Conservation (phyloP, 2,113 vertebrate genomes). For the Hemiprocne comata region DNA sequence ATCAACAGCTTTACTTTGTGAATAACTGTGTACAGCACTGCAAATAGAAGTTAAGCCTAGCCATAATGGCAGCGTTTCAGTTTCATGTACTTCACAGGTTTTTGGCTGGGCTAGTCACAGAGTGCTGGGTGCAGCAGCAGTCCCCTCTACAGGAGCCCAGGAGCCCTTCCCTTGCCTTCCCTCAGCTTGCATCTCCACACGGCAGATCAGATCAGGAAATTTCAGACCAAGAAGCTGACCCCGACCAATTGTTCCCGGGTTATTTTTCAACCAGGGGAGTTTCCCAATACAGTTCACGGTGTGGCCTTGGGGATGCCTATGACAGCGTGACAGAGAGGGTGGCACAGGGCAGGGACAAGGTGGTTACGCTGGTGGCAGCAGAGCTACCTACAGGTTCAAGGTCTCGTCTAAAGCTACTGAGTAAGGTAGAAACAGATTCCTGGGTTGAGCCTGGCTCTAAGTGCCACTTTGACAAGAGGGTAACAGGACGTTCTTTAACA, state of each 20-base stretch:
- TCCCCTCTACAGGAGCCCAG: background rate
- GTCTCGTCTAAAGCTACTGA: background rate
- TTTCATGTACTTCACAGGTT: background rate
- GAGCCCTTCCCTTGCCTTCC: background rate
- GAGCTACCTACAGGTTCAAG: background rate
- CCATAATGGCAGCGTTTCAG: background rate
- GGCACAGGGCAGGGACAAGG: background rate
- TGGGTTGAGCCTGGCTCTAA: background rate
- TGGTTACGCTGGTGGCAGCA: background rate
- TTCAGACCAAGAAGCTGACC: background rate
- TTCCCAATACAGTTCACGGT: background rate
- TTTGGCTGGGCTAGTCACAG: background rate
- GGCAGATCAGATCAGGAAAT: background rate
- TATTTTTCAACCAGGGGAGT: constrained; percentile 31
- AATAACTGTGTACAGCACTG: accelerated
- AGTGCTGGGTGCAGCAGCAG: background rate
- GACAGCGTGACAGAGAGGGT: accelerated
- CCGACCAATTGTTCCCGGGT: background rate
- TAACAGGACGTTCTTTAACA: background rate
- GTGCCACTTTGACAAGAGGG: background rate
- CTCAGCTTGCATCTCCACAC: accelerated
- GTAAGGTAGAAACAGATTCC: background rate
- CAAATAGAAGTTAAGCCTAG: background rate
- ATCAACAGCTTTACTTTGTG: background rate
- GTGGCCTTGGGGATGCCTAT: background rate